A percentile compares a stretch with the other conserved stretches of the same genome.
Conservation (phyloP, 1,140 invertebrate genomes). For the Drosophila lacteicornis region DNA sequence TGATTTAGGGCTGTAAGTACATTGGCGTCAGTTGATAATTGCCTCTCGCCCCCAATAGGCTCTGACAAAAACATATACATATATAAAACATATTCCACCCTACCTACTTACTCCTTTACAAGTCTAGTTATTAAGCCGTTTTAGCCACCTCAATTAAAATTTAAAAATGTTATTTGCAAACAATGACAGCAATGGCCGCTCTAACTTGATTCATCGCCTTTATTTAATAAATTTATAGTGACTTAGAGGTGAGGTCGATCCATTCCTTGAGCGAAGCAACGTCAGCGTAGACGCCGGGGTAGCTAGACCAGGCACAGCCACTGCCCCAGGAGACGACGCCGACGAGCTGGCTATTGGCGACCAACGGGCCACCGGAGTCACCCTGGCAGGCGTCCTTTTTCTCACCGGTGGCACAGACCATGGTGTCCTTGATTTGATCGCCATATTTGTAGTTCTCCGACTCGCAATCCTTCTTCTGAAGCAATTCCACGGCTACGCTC, state of each 20-base stretch:
- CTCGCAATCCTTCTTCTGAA: constrained; percentile 37
- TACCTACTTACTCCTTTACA: no score
- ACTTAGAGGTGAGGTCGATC: constrained; percentile 36
- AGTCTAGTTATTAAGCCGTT: no score
- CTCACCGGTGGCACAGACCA: constrained; percentile 86
- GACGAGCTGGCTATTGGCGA: constrained; percentile 77
- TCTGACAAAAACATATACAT: no score
- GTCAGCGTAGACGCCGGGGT: constrained; percentile 89
- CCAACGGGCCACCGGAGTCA: constrained; percentile 85
- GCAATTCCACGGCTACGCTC: constrained; percentile 42
- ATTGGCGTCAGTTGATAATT: background rate
- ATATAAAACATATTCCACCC: no score
- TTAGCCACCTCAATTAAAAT: no score
- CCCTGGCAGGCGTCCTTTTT: constrained; percentile 86
- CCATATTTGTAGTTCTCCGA: constrained; percentile 51
- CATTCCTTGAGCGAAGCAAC: constrained; percentile 86
- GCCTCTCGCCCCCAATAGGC: background rate
- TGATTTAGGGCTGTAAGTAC: background rate
- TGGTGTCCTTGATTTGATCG: constrained; percentile 83
- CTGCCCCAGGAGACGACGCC: constrained; percentile 90
- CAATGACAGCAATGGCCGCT: no score
- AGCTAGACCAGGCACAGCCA: constrained; percentile 87
- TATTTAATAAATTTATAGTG: constrained; percentile 39
- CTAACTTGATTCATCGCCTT: constrained; percentile 11
- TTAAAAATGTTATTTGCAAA: no score